A percentile compares a stretch with the other conserved stretches of the same genome.
Conservation (phyloP, 2,888 invertebrate genomes). For the Neoascia interrupta region DNA sequence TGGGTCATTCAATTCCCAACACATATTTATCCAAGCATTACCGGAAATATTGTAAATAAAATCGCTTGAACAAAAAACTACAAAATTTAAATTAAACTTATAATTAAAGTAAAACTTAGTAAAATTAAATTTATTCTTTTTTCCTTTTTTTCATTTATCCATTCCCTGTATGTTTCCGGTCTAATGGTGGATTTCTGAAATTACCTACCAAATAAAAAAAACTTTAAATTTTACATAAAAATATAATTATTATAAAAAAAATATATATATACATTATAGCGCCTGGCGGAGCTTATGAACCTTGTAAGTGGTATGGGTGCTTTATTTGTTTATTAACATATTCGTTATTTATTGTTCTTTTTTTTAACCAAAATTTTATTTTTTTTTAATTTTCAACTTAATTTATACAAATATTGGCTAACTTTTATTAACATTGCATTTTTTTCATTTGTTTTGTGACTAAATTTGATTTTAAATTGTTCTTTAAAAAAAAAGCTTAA, state of each 20-base stretch:
- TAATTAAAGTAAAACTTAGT: slow-evolving; percentile 23
- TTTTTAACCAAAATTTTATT: slow-evolving; percentile 32
- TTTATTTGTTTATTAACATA: slow-evolving; percentile 75
- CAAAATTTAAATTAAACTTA: slow-evolving; percentile 9
- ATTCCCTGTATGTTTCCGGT: slow-evolving; percentile 66
- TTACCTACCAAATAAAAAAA: slow-evolving; percentile 66
- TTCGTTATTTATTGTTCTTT: slow-evolving; percentile 69
- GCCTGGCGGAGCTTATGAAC: slow-evolving; percentile 79
- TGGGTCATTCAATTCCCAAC: too few relatives aligned
- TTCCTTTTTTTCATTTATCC: slow-evolving; percentile 64
- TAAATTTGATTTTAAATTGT: slow-evolving; percentile 13
- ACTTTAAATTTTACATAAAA: slow-evolving; percentile 29
- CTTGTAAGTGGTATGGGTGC: slow-evolving; percentile 80
- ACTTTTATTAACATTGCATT: slow-evolving; percentile 60
- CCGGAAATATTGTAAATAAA: slow-evolving; percentile 50
- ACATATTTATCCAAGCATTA: slow-evolving; percentile 28
- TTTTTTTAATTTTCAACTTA: slow-evolving; percentile 23
- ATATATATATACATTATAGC: slow-evolving; percentile 73
- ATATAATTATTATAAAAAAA: slow-evolving; percentile 63
- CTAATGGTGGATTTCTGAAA: slow-evolving; percentile 67
- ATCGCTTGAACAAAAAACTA: slow-evolving; percentile 4
- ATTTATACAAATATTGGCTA: slow-evolving; percentile 51
- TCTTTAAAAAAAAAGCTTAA: too few relatives aligned
- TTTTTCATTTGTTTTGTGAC: slow-evolving; percentile 7
- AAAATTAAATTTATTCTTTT: slow-evolving; percentile 57